Evolutionary conservation across 1,140 invertebrate genomes (phyloP), one percentile per base, ranked within the genome.

Genomic region (Apis dorsata): DNA sequence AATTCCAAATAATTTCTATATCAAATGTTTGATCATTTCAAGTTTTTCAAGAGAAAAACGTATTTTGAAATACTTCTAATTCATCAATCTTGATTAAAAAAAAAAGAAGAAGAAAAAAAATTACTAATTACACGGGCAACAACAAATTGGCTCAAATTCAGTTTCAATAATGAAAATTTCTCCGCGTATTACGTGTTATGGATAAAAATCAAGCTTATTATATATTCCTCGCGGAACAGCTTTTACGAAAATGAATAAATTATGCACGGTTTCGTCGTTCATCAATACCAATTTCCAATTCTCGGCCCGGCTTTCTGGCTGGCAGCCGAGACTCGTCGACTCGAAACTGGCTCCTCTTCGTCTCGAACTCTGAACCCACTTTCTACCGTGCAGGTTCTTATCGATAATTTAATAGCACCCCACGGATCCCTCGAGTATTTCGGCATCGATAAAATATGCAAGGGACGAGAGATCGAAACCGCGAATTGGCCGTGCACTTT

Each of bases 401-500:
- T 84, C 63, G 71, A 75, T 81, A 84, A 84, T 84, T 84, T 80
- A 80, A 84, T 84, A 59, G n/a, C 53, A 17, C 44, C 15, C 19
- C 9, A 24, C 21, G 21, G 71, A 19, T 57, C 49, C 28, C 57
- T 44, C 71, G 70, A 69, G 81, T 69, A 84, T 84, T 74, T 84
- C 78, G 66, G 12, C 5, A 34, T 0, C 28, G 28, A 5, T 78
- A 17, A 70, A 83, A 78, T 62, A 62, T 77, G 9, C 53, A 74
- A 57, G 34, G 34, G 13, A 51, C 28, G 12, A n/a, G 44, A 19
- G 65, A n/a, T 15, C 34, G 7, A 66, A 19, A 28, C 28, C 34
- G 2, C 65, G 65, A 13, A 44, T 65, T 34, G 28, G 28, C 63
- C 28, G 15, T 9, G 63, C 10, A 10, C 17, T 28, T 34, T 65